Evolutionary conservation across 2,113 vertebrate genomes (phyloP), one percentile per base, ranked within the genome.

Genomic region (Mixornis gularis): DNA sequence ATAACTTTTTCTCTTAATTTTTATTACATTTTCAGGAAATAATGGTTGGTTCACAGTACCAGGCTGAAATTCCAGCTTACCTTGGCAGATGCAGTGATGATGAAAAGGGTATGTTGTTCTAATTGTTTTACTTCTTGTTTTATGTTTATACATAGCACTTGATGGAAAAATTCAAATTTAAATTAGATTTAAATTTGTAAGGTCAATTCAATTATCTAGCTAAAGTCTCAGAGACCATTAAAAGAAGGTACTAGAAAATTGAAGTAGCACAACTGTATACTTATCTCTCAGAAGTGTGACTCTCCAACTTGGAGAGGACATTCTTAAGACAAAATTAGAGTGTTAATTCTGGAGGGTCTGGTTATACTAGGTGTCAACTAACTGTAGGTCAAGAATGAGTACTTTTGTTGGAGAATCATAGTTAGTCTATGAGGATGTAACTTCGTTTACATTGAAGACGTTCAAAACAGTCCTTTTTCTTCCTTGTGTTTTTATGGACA

Each of bases 11-110:
- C 15, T 87, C 38, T 59, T 49, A 1, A 25, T 46, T 87, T 79
- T 49, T 91, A 6, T 83, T 94, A 52, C 25, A 25, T 81, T 15
- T 94, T 65, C 71, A 99, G 99, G 99, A 99, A 97, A 99, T 99
- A 97, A 99, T 99, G 99, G 98, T 99, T 71, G 99, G 99, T 64
- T 97, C 98, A 34, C 97, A 99, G n/a, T 99, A 99, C 85, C 99
- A 99, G 96, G 99, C 99, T 87, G 99, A 99, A 94, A 99, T 99
- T 94, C 99, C 99, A 51, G 95, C 97, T 62, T 98, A 97, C 60
- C 96, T 98, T 55, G 98, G 98, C 96, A 98, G 97, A 91, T 99
- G 98, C 81, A 96, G 82, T 80, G 96, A 97, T 81, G 91, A 97
- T 38, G 98, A 98, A 92, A 99, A 98, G 93, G 97, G 99, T 99